Percentiles rank a stretch among this genome's conserved stretches.
phyloP scores from a whole-genome alignment of 2,113 vertebrate genomes.

The Amblyornis subalaris region DNA sequence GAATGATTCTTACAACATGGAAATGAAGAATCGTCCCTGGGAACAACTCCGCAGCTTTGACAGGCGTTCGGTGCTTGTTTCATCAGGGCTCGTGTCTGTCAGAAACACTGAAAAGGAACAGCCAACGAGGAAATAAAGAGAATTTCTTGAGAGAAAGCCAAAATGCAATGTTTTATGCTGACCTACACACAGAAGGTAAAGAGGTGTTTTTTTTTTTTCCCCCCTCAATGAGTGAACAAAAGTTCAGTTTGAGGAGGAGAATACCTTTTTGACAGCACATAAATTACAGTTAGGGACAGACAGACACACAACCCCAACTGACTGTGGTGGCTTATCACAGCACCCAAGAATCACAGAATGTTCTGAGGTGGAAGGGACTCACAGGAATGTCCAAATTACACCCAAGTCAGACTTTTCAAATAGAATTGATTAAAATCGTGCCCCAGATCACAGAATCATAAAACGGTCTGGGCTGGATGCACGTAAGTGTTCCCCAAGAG shows the following conservation, averaged over 20 bases:
- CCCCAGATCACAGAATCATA: background rate
- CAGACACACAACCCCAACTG: background rate
- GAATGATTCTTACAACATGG: conserved; percentile 12
- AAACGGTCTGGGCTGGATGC: background rate
- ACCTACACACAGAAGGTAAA: background rate
- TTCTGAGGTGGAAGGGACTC: background rate
- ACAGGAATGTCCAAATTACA: background rate
- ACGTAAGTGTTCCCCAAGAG: background rate
- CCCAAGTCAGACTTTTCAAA: background rate
- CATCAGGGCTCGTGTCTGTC: background rate
- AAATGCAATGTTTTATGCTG: background rate
- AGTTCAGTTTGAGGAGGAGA: background rate
- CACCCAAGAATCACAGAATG: background rate
- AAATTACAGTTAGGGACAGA: background rate
- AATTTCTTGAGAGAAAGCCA: background rate
- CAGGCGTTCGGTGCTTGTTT: background rate
- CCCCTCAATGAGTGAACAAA: background rate
- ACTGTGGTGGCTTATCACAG: background rate
- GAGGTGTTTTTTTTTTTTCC: background rate
- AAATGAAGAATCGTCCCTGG: conserved; percentile 27
- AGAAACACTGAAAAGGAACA: background rate
- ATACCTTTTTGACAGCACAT: background rate
- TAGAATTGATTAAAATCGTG: background rate
- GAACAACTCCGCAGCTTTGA: background rate
- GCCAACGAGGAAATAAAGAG: background rate